Evolutionary conservation across 2,113 vertebrate genomes (phyloP).

Genomic region (Megaleporinus macrocephalus): DNA sequence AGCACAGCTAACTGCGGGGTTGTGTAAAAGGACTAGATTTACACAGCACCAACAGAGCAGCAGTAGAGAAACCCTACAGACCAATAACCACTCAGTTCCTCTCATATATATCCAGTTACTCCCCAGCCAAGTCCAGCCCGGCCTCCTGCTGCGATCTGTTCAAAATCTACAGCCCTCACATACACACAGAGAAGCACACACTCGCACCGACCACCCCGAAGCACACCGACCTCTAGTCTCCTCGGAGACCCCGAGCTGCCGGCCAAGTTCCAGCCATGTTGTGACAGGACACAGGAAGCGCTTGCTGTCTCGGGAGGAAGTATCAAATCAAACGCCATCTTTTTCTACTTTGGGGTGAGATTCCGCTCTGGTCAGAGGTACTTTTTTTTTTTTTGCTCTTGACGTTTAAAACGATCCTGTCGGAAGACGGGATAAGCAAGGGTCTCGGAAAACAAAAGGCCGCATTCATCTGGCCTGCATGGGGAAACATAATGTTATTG

Average conservation of each 20-base stretch:
- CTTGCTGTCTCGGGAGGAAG: slow-evolving; percentile 73
- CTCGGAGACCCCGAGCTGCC: slow-evolving; percentile 47
- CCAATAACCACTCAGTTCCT: slow-evolving; percentile 51
- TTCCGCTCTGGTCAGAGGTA: slow-evolving; percentile 52
- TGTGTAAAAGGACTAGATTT: slow-evolving; percentile 41
- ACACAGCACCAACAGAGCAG: slow-evolving; percentile 40
- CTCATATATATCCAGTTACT: slow-evolving; percentile 66
- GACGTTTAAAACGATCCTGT: slow-evolving; percentile 58
- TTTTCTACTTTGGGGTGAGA: slow-evolving; percentile 64
- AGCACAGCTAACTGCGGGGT: slow-evolving; percentile 7
- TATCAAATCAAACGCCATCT: slow-evolving; percentile 75
- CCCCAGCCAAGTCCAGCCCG: slow-evolving; percentile 58
- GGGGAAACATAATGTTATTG: slow-evolving; percentile 59
- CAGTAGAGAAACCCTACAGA: slow-evolving; percentile 56
- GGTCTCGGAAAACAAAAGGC: slow-evolving; percentile 56
- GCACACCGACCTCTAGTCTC: slow-evolving; percentile 51
- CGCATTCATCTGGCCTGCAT: slow-evolving; percentile 58
- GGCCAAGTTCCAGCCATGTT: slow-evolving; percentile 72
- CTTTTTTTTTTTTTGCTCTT: slow-evolving; percentile 29
- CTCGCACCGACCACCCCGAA: slow-evolving; percentile 72
- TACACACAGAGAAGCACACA: slow-evolving; percentile 25
- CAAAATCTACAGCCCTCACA: slow-evolving; percentile 51
- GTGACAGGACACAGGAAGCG: slow-evolving; percentile 73
- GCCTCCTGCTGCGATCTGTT: slow-evolving; percentile 64
- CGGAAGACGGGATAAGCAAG: slow-evolving; percentile 46